Evolutionary conservation across 1,140 invertebrate species (phyloP).

Genomic region (Procambarus virginalis): DNA sequence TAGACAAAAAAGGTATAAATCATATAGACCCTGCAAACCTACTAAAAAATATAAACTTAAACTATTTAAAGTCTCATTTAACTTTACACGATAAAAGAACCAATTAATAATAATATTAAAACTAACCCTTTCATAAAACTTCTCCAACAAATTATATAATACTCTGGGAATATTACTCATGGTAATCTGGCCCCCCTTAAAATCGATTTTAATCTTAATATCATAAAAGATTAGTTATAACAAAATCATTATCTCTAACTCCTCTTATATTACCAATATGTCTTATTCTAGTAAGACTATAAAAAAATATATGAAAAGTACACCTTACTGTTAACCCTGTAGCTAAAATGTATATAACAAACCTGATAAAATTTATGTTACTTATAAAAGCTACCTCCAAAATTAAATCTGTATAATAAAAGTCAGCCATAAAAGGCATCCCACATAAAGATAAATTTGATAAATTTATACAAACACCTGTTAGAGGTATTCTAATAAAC

Average conservation of each 20-base stretch:
- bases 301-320: constrained; percentile 3
- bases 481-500: background rate
- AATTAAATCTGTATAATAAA: constrained; percentile 51
- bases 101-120: too few species aligned
- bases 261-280: background rate
- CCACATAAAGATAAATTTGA: constrained; percentile 24
- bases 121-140: too few species aligned
- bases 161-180: too few species aligned
- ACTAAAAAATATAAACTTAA: too few species aligned
- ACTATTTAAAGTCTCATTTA: too few species aligned
- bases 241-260: background rate
- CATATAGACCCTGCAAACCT: too few species aligned
- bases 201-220: background rate
- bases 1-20: too few species aligned
- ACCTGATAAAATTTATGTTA: background rate
- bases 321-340: constrained; percentile 17
- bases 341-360: background rate
- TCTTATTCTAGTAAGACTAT: background rate
- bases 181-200: too few species aligned
- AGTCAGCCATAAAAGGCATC: constrained; percentile 13
- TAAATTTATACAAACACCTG: background rate
- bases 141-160: too few species aligned
- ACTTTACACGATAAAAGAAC: too few species aligned
- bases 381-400: constrained; percentile 32
- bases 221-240: background rate